Base-by-base conservation (phyloP, 2,797 vertebrate genomes). In the Sebastes kiyomatsui region DNA sequence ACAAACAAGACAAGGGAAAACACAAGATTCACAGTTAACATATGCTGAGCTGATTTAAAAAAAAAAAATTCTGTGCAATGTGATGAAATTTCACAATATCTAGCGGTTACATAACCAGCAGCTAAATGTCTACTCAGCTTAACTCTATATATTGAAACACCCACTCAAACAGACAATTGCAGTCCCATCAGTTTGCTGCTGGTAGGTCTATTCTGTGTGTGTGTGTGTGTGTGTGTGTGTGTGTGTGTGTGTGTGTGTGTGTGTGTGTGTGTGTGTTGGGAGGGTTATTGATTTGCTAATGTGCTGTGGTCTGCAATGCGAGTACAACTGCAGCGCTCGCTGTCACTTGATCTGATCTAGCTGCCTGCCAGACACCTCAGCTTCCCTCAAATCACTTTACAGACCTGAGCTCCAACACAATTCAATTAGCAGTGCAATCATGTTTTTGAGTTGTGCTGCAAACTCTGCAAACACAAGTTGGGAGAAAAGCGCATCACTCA, bases 251-350 rank as follows among this genome's bases (percentile, higher is more conserved):
- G n/a, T 12, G 66, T 12, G 23, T 38, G 72, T 32, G n/a, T 12
- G 66, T 12, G 23, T 32, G n/a, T 14, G 66, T 12, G 23, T 46
- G 61, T 49, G 69, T 32, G n/a, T 14, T 60, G 79, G 79, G 62
- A 77, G 77, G 46, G 38, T 18, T 92, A 93, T 93, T 86, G 93
- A 94, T 94, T 80, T 64, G 81, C 79, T 92, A 92, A 94, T 93
- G 91, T 90, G 90, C 91, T 92, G 91, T 77, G 87, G 85, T 94
- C 82, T 93, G 92, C 93, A 94, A 88, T 87, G 81, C 12, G 82
- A 90, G 90, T 91, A 87, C 89, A 81, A 92, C 91, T 93, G 93
- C 91, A 93, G 90, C 23, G 75, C 85, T 91, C 42, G 65, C 88
- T 86, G 92, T 90, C 91, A 95, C 91, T 88, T 80, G 91, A 95